These are phyloP conservation scores for Machimus rusticus DNA, from an alignment of 2,888 invertebrate genomes.

Conservation along the genomic window DNA sequence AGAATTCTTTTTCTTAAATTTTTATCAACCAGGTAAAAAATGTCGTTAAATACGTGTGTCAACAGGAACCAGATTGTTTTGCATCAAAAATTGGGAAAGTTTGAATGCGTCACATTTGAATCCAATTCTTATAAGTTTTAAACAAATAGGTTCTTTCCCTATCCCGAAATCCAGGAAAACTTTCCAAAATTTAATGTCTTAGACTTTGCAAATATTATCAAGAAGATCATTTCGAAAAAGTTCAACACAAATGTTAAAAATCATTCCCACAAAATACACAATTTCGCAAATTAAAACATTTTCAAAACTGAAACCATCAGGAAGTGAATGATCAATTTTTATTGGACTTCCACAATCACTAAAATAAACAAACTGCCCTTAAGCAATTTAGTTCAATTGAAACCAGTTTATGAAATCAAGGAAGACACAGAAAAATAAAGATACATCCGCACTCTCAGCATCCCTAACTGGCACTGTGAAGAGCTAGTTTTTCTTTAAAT, in stretches of 20 bases:
- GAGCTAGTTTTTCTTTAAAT: background rate
- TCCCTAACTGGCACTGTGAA: background rate
- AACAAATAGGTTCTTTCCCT: background rate
- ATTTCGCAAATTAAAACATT: background rate
- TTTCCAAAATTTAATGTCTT: background rate
- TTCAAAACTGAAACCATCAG: background rate
- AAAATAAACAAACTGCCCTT: background rate
- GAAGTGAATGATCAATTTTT: background rate
- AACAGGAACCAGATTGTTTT: constrained; percentile 31
- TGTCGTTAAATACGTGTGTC: constrained; percentile 9
- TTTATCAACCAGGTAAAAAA: background rate
- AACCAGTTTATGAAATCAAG: background rate
- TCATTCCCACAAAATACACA: background rate
- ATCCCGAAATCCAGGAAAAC: background rate
- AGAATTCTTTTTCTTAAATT: constrained; percentile 3
- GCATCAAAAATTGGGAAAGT: constrained; percentile 29
- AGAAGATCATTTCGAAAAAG: background rate
- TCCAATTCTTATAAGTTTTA: background rate
- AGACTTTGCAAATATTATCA: background rate
- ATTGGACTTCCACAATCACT: background rate
- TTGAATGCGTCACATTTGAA: background rate
- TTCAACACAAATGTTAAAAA: background rate
- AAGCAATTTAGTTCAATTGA: background rate
- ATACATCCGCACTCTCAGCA: background rate
- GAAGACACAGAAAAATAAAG: background rate